These are phyloP conservation scores for Ichneumoninae sp. DNA, from an alignment of 2,888 invertebrate genomes.

Conservation along the genomic window DNA sequence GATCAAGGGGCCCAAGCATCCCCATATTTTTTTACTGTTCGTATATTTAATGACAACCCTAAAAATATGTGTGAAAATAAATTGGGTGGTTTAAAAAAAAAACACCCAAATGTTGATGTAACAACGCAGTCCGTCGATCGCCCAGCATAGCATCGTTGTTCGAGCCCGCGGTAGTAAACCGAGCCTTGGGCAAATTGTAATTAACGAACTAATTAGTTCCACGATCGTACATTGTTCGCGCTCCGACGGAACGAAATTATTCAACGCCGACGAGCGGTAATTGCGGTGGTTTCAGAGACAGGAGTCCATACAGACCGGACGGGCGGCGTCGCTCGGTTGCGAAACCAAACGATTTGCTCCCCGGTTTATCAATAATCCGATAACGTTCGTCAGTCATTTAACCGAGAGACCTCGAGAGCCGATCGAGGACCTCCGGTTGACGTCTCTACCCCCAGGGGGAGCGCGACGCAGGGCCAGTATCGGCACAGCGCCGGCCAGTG, in stretches of 20 bases:
- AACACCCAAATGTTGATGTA: neutral
- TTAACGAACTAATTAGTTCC: conserved; percentile 41
- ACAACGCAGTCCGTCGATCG: neutral
- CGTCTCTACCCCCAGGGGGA: neutral
- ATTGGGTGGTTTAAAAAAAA: no score
- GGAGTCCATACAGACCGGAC: neutral
- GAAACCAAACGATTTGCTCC: neutral
- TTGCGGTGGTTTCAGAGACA: conserved; percentile 23
- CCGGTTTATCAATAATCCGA: neutral
- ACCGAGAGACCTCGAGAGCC: neutral
- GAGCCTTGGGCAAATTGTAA: conserved; percentile 25
- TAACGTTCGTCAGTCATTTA: neutral
- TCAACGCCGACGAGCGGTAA: conserved; percentile 26
- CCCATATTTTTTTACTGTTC: no score
- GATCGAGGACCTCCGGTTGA: neutral
- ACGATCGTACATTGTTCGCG: conserved; percentile 32
- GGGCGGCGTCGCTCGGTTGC: neutral
- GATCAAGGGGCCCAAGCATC: no score
- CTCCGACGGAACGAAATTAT: conserved; percentile 41
- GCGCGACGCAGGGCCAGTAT: no score
- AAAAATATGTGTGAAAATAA: neutral
- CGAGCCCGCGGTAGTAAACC: neutral
- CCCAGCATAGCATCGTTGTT: neutral
- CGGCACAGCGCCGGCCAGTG: no score
- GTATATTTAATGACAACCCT: no score